Evolutionary conservation across 2,888 invertebrate genomes (phyloP).

Genomic region (Branchinecta sandiegonensis): DNA sequence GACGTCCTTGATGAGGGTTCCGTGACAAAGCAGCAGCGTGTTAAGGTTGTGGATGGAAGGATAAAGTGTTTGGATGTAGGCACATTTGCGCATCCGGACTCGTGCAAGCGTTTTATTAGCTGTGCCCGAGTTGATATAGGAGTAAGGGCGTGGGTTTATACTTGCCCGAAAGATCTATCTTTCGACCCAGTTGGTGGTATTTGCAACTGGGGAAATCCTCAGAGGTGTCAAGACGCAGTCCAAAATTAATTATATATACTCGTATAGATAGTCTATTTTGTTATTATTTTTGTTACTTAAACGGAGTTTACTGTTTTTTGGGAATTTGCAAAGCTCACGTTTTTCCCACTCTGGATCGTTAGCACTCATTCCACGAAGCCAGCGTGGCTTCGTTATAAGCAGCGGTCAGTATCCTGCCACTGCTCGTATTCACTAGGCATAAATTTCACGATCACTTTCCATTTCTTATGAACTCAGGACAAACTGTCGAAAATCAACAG

Average conservation of each 20-base stretch:
- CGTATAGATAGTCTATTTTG: no score
- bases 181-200: conserved; percentile 81
- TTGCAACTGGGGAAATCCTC: conserved; percentile 53
- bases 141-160: conserved; percentile 71
- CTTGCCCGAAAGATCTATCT: conserved; percentile 67
- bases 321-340: no score
- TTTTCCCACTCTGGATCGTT: no score
- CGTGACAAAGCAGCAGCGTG: background rate
- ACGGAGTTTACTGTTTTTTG: no score
- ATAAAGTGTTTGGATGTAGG: conserved; percentile 77
- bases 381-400: no score
- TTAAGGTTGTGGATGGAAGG: conserved; percentile 42
- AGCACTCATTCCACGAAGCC: no score
- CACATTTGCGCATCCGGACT: conserved; percentile 76
- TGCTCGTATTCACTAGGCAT: no score
- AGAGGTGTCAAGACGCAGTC: conserved; percentile 25
- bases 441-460: no score
- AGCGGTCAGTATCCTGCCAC: no score
- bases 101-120: conserved; percentile 79
- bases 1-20: conserved; percentile 22
- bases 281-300: no score
- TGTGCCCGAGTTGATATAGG: conserved; percentile 59
- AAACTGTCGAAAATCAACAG: no score
- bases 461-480: no score
- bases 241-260: background rate